Percentiles rank a stretch among this genome's conserved stretches.
Conservation (phyloP, 2,888 invertebrate species). For the Phyllotreta cruciferae region DNA sequence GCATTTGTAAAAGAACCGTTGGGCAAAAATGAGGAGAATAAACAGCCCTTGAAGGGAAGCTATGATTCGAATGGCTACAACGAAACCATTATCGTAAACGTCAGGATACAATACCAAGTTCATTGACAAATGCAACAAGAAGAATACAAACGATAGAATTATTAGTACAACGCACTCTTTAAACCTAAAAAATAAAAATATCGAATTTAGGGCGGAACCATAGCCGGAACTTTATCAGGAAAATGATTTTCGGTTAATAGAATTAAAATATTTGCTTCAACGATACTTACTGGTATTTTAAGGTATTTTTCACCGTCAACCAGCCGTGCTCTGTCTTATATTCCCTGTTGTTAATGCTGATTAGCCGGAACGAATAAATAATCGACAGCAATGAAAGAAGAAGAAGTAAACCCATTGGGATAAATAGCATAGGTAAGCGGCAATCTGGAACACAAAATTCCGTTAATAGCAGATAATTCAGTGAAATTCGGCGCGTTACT, state of each 20-base stretch:
- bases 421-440: slow-evolving; percentile 39
- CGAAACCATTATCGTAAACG: slow-evolving; percentile 13
- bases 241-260: not conserved
- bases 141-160: slow-evolving; percentile 15
- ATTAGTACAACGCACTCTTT: slow-evolving; percentile 12
- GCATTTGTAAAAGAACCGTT: slow-evolving; percentile 2
- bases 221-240: slow-evolving; percentile 7
- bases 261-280: not conserved
- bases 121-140: slow-evolving; percentile 9
- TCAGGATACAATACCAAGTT: slow-evolving; percentile 6
- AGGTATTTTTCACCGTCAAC: slow-evolving; percentile 40
- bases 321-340: slow-evolving; percentile 39
- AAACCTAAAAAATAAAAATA: slow-evolving; percentile 20
- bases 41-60: slow-evolving; percentile 22
- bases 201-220: not conserved
- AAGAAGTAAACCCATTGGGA: slow-evolving; percentile 44
- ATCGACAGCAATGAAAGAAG: slow-evolving; percentile 38
- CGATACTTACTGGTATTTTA: slow-evolving; percentile 48
- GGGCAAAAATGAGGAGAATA: slow-evolving; percentile 14
- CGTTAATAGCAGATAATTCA: slow-evolving; percentile 8
- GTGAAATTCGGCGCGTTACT: slow-evolving; percentile 28
- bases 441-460: slow-evolving; percentile 37
- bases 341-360: slow-evolving; percentile 28
- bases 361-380: slow-evolving; percentile 32
- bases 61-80: slow-evolving; percentile 17